Evolutionary conservation across 2,113 vertebrate genomes (phyloP), one percentile per base, ranked within the genome.

Genomic region (Silurus asotus): DNA sequence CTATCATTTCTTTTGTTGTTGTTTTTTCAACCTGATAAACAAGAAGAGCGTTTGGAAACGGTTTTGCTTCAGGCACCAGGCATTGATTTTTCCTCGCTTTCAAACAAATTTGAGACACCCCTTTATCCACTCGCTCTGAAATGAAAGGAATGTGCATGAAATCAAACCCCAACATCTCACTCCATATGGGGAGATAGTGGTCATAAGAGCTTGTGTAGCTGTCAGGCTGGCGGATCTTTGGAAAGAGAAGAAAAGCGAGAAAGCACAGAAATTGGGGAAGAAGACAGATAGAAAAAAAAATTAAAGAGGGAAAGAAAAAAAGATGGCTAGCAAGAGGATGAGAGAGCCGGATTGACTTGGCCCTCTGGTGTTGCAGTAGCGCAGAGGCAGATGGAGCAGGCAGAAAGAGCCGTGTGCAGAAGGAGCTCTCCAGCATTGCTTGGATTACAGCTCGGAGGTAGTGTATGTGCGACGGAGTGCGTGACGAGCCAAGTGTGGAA

Each of bases 381-480:
- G 10, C 81, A 58, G 70, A 82, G 80, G 86, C 86, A 87, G 86
- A 83, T 87, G 86, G 86, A 82, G 65, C 65, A 69, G 85, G 56
- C 65, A 53, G 56, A 86, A 67, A n/a, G 56, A 75, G 80, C 48
- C 4, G 51, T 48, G 80, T 64, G 62, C 80, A 75, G 85, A 82
- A 62, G 70, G 80, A 80, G 79, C 69, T 82, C 59, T 74, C 82
- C 86, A 76, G 58, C 37, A 45, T 76, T 65, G 79, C 79, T 76
- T 87, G 85, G 85, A 87, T 87, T 87, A 87, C 70, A 65, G 72
- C 86, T 87, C 45, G 70, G 70, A 83, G 86, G 80, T 82, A 37
- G 37, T 37, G 37, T 37, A 75, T 67, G 72, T 76, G 69, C 28
- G 9, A 53, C 15, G 5, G 80, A 85, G 61, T 65, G 20, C 53